Base-by-base conservation (phyloP, 2,113 vertebrate genomes). In the Perca fluviatilis region DNA sequence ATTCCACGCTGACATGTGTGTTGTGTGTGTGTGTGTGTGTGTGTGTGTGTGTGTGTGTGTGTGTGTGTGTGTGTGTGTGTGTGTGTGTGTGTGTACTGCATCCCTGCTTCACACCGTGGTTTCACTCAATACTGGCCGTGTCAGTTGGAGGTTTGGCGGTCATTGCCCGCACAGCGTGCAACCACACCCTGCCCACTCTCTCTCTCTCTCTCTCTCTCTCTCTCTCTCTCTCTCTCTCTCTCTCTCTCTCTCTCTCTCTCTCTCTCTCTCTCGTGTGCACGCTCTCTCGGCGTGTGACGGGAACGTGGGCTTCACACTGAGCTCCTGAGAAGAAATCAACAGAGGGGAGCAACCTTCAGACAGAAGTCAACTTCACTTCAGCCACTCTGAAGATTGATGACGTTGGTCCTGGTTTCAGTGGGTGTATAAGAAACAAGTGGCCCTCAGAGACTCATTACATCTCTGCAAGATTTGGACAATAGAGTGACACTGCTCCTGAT, bases 381-480 rank as follows among this genome's bases (percentile, higher is more conserved):
- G 58, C 74, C 75, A 36, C 82, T 86, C 69, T 81, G 78, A 91
- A 89, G 93, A 93, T 90, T 78, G 87, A 94, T 92, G 92, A 85
- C 75, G 61, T 66, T 58, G 75, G 77, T 51, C 65, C 18, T 47
- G 7, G 54, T 93, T 93, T 90, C 82, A 91, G 84, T 84, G 74
- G 71, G 74, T 78, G 83, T 86, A 43, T 43, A 80, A 91, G 87
- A 80, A 87, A 86, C 87, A 91, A 92, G 89, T 87, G 85, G 89
- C 84, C 92, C 91, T 82, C 81, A 67, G 90, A 93, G 89, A 92
- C 90, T 88, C 82, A 85, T 91, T 93, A 91, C 83, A 91, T 75
- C 71, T 84, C 68, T 56, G 81, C 70, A 64, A 77, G 64, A 86
- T 76, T 80, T 67, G 63, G 81, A 85, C 74, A 83, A 88, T 86